Evolutionary conservation across 1,140 invertebrate genomes (phyloP), one percentile per base, ranked within the genome.

Genomic region (Brachystomella parvula): DNA sequence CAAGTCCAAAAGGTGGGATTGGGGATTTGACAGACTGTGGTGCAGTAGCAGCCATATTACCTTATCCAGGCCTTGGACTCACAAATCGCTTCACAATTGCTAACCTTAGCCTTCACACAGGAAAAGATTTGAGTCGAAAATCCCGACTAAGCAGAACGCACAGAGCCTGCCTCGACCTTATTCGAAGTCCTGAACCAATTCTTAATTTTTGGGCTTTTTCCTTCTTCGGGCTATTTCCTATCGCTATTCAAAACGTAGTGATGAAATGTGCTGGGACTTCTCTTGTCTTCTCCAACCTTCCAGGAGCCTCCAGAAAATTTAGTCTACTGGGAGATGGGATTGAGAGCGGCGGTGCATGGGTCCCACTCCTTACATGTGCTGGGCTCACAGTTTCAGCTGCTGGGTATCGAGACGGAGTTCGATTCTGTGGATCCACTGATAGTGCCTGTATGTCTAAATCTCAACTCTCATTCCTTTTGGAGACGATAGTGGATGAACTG

Each of bases 151-250:
- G 19, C 2, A 19, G 3, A 3, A 62, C 60, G 35, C 30, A 35
- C 33, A 32, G 9, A 2, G 17, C 60, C 19, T 3, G 9, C 44
- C 21, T 62, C 6, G 53, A 30, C 24, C 58, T 69, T 12, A 31
- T 32, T 1, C 17, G 28, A 19, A 65, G 61, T 61, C 66, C 66
- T 6, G 60, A 61, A 30, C 60, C 66, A 0, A 47, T 65, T 3
- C 9, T 68, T 6, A 68, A 68, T 53, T 71, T 65, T 33, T 59
- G 57, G 33, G 35, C 68, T 59, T 66, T 73, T 21, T 66, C 67
- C 15, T 70, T 66, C 35, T 70, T 73, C 60, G 71, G 71, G 17
- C 53, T 59, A 33, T 73, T 73, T 39, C 71, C 71, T 1, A 29
- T 24, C 19, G 58, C 19, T n/a, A 6, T 72, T 3, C 66, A 67